These are phyloP conservation scores for Hippocampus kuda DNA, from an alignment of 2,797 vertebrate genomes.

Conservation along the genomic window DNA sequence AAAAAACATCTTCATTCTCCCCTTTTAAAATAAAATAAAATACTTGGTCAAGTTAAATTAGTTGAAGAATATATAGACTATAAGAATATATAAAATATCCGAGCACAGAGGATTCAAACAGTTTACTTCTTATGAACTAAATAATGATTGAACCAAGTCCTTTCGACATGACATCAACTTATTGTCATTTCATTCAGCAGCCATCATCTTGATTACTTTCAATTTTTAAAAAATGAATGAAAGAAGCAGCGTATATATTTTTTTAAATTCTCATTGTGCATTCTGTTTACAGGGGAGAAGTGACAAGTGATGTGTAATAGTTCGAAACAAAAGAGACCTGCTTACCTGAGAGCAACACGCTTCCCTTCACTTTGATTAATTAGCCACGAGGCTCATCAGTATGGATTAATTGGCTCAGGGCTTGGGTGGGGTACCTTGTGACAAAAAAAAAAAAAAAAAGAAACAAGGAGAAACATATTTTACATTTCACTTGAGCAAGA, in stretches of 20 bases:
- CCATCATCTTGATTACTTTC: background rate
- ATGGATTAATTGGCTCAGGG: conserved; percentile 78
- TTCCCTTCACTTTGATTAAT: conserved; percentile 76
- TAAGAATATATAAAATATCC: no score
- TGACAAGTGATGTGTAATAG: conserved; percentile 49
- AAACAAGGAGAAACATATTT: conserved; percentile 42
- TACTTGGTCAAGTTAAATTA: no score
- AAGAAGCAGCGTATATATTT: no score
- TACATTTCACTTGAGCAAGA: conserved; percentile 25
- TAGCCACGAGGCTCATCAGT: conserved; percentile 62
- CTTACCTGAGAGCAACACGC: conserved; percentile 67
- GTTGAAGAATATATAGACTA: no score
- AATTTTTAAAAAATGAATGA: background rate
- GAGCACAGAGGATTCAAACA: no score
- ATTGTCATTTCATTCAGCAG: background rate
- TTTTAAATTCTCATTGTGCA: background rate
- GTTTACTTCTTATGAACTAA: background rate
- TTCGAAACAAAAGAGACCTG: conserved; percentile 30
- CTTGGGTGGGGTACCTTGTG: conserved; percentile 36
- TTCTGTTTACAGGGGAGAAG: conserved; percentile 56
- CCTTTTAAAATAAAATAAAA: no score
- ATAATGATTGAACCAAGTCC: background rate
- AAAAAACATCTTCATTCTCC: no score
- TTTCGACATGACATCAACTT: background rate
- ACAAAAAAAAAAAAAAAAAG: conserved; percentile 15